Base-by-base conservation (phyloP, 2,113 vertebrate genomes). In the Buteo buteo region DNA sequence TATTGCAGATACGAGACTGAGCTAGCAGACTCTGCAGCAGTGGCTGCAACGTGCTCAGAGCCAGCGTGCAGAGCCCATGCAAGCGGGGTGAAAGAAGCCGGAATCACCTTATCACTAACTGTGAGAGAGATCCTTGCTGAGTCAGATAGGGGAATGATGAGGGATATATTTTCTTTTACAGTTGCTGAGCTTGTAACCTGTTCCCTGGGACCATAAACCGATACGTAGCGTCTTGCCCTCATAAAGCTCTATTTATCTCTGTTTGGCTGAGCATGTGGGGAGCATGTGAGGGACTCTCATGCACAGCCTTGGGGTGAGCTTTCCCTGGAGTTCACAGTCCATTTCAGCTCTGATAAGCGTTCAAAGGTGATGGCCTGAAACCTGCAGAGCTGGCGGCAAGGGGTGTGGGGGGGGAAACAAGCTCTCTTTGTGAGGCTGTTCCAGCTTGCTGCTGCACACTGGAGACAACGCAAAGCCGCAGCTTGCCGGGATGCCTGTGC, bases 161-260 rank as follows among this genome's bases (percentile, higher is more conserved):
- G 59, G 58, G 73, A 59, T 20, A 29, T n/a, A 5, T 18, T 54
- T 40, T 64, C 21, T 36, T 38, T 78, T 34, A 49, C 52, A n/a
- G 66, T 47, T 61, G 61, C 70, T 88, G 90, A 94, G 73, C 29
- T 47, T 54, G 85, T 76, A 84, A 93, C 87, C 83, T 57, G 54
- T 55, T 81, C 24, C 32, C 61, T 34, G 62, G 42, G 18, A 26
- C 70, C 45, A 52, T 40, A 76, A 65, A 78, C 31, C 54, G 11
- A 36, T 22, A 20, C 10, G 7, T 13, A 66, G 24, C 0, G 4
- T 22, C 86, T 29, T 10, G 18, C 25, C 64, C 78, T 71, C 58
- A 54, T 28, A 50, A 78, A 93, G 24, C 26, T 5, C 11, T 7
- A 7, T 34, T 88, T 57, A 67, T 80, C 45, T 50, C 67, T n/a